These are phyloP conservation scores for Oophaga sylvatica DNA, from an alignment of 2,797 vertebrate genomes.

Conservation along the genomic window DNA sequence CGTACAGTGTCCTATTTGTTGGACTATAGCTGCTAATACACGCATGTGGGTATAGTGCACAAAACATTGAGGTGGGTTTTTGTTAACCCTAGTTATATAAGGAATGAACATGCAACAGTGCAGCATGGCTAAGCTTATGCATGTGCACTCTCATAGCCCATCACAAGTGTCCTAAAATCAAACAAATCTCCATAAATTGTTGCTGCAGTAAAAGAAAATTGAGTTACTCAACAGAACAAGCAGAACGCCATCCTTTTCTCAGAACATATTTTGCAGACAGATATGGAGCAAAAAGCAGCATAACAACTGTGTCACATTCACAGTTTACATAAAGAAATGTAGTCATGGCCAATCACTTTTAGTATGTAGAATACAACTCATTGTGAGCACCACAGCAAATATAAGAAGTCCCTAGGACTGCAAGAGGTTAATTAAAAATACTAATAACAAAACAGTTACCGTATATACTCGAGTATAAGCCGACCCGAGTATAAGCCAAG, in stretches of 20 bases:
- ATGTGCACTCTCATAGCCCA: not conserved
- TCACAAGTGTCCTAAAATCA: not conserved
- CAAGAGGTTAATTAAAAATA: too few relatives aligned
- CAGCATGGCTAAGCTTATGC: not conserved
- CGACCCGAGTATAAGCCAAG: too few relatives aligned
- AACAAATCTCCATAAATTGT: not conserved
- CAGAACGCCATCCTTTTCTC: not conserved
- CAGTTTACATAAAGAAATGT: not conserved
- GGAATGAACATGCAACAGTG: not conserved
- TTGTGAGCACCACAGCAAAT: too few relatives aligned
- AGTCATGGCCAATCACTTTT: not conserved
- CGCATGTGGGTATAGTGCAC: not conserved
- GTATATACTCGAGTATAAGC: too few relatives aligned
- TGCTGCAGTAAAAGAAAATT: not conserved
- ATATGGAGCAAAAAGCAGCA: not conserved
- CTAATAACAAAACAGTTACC: too few relatives aligned
- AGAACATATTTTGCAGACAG: not conserved
- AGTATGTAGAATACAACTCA: too few relatives aligned
- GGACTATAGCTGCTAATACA: not conserved
- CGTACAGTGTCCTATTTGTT: not conserved
- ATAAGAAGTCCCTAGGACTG: too few relatives aligned
- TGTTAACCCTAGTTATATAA: not conserved
- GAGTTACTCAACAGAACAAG: not conserved
- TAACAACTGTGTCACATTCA: too few relatives aligned
- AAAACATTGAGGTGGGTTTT: not conserved